Evolutionary conservation across 2,797 vertebrate species (phyloP).

Genomic region (Threskiornis aethiopicus): DNA sequence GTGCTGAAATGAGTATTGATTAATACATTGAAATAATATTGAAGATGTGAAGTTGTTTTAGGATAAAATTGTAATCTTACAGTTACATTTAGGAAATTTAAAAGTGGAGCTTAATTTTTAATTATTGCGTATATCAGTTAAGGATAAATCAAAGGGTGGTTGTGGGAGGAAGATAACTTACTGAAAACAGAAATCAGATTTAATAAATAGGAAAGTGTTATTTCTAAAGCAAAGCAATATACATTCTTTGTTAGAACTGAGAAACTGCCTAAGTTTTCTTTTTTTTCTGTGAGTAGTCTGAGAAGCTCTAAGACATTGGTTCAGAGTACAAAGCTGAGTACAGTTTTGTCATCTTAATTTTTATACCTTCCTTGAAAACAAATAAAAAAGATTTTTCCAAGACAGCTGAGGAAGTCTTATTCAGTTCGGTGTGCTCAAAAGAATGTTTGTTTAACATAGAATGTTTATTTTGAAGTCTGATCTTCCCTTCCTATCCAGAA

Average conservation of each 20-base stretch:
- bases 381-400: not conserved
- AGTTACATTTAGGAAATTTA: not conserved
- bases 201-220: not conserved
- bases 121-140: not conserved
- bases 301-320: not conserved
- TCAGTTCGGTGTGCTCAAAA: not conserved
- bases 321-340: not conserved
- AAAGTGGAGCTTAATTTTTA: not conserved
- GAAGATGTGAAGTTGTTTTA: not conserved
- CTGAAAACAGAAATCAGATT: not conserved
- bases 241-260: not conserved
- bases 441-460: not conserved
- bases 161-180: not conserved
- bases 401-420: not conserved
- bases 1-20: not conserved
- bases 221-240: not conserved
- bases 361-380: not conserved
- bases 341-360: not conserved
- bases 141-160: not conserved
- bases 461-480: conserved; percentile 38
- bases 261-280: not conserved
- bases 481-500: conserved; percentile 15
- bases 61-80: not conserved
- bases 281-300: not conserved
- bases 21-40: not conserved